Percentiles rank a stretch among this genome's conserved stretches.
phyloP scores from a whole-genome alignment of 1,140 invertebrate genomes.

The Drosophila kikkawai region DNA sequence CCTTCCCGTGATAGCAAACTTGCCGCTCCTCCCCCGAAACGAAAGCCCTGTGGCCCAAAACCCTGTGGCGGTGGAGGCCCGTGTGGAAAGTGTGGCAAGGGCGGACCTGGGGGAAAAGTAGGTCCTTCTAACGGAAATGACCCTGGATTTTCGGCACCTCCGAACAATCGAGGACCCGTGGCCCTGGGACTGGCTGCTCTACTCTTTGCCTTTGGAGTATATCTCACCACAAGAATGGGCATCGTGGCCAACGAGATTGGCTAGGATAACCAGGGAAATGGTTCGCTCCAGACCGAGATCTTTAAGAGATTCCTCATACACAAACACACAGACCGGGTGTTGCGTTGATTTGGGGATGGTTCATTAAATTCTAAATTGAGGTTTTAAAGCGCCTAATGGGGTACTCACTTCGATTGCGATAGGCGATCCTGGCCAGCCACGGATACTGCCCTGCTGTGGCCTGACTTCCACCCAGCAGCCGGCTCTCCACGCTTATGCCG shows the following conservation, averaged over 20 bases:
- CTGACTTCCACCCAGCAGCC: conserved; percentile 88
- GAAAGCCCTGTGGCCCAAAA: conserved; percentile 23
- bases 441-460: conserved; percentile 88
- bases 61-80: conserved; percentile 15
- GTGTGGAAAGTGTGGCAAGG: conserved; percentile 20
- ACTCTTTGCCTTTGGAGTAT: conserved; percentile 61
- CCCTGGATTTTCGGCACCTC: neutral
- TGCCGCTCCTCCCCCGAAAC: neutral
- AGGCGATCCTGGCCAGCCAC: conserved; percentile 89
- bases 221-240: conserved; percentile 41
- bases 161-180: conserved; percentile 32
- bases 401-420: conserved; percentile 82
- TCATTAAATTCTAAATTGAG: conserved; percentile 35
- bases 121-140: neutral
- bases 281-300: neutral
- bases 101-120: neutral
- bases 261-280: conserved; percentile 15
- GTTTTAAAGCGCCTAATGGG: neutral
- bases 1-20: neutral
- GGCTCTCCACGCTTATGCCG: conserved; percentile 86
- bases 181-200: conserved; percentile 33
- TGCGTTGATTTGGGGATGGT: conserved; percentile 19
- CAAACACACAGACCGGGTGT: neutral
- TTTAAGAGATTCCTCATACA: neutral
- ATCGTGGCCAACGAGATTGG: conserved; percentile 56